Evolutionary conservation across 1,140 invertebrate species (phyloP).

Genomic region (Chrysoperla carnea): DNA sequence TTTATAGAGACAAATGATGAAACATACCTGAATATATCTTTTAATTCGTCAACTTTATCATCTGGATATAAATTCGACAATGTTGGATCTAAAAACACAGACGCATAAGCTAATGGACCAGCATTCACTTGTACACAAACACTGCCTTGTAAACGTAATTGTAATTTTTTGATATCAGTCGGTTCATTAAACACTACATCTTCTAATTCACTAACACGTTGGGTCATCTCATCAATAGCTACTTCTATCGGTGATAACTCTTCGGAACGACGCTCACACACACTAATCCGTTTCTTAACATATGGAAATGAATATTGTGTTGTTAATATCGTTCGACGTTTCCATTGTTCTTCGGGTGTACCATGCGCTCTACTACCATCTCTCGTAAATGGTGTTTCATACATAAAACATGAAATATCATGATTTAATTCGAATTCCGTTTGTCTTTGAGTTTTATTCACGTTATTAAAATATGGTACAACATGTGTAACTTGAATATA

Average conservation of each 20-base stretch:
- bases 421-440: conserved; percentile 79
- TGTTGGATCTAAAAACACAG: conserved; percentile 66
- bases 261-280: conserved; percentile 49
- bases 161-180: conserved; percentile 75
- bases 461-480: conserved; percentile 57
- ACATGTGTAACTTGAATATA: conserved; percentile 87
- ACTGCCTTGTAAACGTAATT: conserved; percentile 74
- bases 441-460: conserved; percentile 39
- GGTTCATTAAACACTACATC: conserved; percentile 65
- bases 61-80: conserved; percentile 50
- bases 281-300: conserved; percentile 71
- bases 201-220: conserved; percentile 61
- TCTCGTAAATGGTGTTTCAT: conserved; percentile 82
- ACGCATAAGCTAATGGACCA: conserved; percentile 84
- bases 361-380: conserved; percentile 55
- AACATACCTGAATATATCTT: conserved; percentile 66
- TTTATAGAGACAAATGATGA: no score
- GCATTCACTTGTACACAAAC: conserved; percentile 89
- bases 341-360: conserved; percentile 73
- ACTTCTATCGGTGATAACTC: conserved; percentile 86
- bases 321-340: conserved; percentile 67
- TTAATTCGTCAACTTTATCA: conserved; percentile 68
- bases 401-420: conserved; percentile 75
- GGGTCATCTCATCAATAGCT: conserved; percentile 83
- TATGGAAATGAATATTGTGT: conserved; percentile 79